Conservation (phyloP, 2,113 vertebrate species). For the Dipodomys ordii region DNA sequence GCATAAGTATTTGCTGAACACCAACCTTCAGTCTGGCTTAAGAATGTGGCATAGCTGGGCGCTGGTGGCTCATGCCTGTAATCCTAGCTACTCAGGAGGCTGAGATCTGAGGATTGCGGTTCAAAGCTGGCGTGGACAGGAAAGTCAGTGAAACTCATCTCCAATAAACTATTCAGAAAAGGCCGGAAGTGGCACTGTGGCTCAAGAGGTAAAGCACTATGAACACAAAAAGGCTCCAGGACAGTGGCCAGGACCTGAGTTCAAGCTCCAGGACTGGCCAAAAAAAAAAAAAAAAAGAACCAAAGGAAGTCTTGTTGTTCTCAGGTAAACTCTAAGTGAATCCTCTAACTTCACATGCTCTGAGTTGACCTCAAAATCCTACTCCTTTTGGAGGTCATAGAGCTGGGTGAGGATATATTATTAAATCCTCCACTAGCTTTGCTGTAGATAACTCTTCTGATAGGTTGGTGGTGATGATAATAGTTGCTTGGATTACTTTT, state of each 20-base stretch:
- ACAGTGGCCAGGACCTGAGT: too few relatives aligned
- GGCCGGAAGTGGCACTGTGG: too few relatives aligned
- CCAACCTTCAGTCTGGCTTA: background rate
- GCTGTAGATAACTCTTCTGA: background rate
- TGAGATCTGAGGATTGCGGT: too few relatives aligned
- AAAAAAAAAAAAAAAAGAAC: background rate
- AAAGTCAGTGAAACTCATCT: too few relatives aligned
- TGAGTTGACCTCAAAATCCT: background rate
- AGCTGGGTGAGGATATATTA: background rate
- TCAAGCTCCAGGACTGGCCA: too few relatives aligned
- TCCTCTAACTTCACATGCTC: background rate
- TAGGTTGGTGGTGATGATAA: background rate
- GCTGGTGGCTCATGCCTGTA: too few relatives aligned
- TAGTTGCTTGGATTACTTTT: background rate
- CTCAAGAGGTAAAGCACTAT: too few relatives aligned
- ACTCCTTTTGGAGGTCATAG: background rate
- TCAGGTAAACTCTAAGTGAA: background rate
- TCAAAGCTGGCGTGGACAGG: too few relatives aligned
- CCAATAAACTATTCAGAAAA: too few relatives aligned
- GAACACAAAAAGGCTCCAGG: too few relatives aligned
- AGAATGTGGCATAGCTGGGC: background rate
- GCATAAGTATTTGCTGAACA: background rate
- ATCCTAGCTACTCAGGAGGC: too few relatives aligned
- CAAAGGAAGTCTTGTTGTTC: background rate
- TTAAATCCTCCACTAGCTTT: too few relatives aligned